Evolutionary conservation across 2,797 vertebrate species (phyloP).

Genomic region (Chrosomus eos): DNA sequence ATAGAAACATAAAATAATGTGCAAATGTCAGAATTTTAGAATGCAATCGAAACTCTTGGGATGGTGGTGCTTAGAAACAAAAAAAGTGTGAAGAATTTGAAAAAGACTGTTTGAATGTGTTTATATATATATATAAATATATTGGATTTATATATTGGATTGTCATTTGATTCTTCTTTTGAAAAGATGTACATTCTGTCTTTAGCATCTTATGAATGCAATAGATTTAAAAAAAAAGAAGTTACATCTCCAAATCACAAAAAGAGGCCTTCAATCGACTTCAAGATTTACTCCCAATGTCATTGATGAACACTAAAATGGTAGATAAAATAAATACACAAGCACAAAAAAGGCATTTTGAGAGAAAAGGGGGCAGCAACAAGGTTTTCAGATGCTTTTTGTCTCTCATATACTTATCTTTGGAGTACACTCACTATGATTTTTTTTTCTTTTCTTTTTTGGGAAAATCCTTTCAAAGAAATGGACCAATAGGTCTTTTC

Average conservation of each 20-base stretch:
- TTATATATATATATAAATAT: too few relatives aligned
- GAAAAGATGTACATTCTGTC: not conserved
- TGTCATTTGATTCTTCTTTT: not conserved
- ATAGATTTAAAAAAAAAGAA: not conserved
- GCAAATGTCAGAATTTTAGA: not conserved
- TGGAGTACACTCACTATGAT: not conserved
- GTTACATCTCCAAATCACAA: not conserved
- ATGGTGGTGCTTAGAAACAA: not conserved
- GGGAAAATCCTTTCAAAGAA: not conserved
- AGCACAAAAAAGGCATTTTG: not conserved
- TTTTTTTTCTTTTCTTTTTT: not conserved
- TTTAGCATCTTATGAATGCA: not conserved
- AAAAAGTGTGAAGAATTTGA: conserved; percentile 10
- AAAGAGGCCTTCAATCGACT: not conserved
- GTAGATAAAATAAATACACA: conserved; percentile 3
- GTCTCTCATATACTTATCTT: not conserved
- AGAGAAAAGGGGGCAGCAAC: not conserved
- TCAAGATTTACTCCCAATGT: not conserved
- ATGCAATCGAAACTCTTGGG: conserved; percentile 2
- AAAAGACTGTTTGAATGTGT: not conserved
- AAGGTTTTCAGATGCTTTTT: not conserved
- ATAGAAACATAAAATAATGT: not conserved
- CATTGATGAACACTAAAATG: not conserved
- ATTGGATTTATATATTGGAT: too few relatives aligned
- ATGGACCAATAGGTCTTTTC: conserved; percentile 8